These are phyloP conservation scores for Monoplex corrugatus DNA, from an alignment of 2,888 invertebrate species.

Conservation along the genomic window DNA sequence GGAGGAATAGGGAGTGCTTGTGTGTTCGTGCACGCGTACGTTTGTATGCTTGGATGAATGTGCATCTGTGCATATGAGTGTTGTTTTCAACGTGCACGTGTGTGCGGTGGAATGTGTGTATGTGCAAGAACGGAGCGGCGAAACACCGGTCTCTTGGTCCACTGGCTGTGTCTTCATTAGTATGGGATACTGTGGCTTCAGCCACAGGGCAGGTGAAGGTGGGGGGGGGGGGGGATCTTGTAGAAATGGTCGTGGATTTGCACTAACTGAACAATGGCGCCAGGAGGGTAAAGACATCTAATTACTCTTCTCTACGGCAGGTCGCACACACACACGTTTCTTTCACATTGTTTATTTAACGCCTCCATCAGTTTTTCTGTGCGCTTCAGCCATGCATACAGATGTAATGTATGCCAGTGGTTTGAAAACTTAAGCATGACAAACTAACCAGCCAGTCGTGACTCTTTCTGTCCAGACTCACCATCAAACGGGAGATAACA, in stretches of 20 bases:
- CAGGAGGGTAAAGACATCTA: not conserved
- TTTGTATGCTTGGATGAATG: no score
- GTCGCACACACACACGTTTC: not conserved
- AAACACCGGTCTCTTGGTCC: no score
- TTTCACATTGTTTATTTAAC: slow-evolving; percentile 11
- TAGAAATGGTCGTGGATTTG: not conserved
- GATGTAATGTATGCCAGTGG: not conserved
- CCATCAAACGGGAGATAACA: not conserved
- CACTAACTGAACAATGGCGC: not conserved
- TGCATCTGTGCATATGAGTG: no score
- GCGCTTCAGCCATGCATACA: not conserved
- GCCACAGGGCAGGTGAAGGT: not conserved
- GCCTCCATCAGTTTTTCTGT: not conserved
- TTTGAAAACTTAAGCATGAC: not conserved
- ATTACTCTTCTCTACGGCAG: not conserved
- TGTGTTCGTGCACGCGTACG: no score
- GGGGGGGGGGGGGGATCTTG: not conserved
- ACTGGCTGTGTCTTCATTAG: no score
- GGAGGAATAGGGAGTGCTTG: no score
- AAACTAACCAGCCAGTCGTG: not conserved
- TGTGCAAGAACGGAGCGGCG: no score
- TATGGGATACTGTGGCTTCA: no score
- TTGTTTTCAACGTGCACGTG: no score
- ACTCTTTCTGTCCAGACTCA: not conserved
- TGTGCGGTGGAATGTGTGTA: no score